These are phyloP conservation scores for Epinotia ramella DNA, from an alignment of 2,888 invertebrate species.

Conservation along the genomic window DNA sequence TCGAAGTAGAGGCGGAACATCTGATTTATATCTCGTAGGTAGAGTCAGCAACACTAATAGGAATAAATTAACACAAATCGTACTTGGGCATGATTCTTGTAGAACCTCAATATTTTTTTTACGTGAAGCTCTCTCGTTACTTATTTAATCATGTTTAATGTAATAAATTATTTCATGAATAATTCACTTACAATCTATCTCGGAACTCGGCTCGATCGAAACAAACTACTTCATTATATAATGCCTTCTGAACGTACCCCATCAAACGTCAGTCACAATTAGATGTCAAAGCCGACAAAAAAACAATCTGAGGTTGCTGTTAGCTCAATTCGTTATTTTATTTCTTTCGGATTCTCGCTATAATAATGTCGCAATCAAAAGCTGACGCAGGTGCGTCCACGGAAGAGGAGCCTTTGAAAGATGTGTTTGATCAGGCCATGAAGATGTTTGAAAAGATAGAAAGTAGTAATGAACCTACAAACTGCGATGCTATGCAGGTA, in stretches of 20 bases:
- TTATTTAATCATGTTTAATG: too few relatives aligned
- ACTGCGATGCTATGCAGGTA: slow-evolving; percentile 90
- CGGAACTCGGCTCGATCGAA: not conserved
- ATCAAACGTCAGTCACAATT: too few relatives aligned
- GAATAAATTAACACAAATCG: too few relatives aligned
- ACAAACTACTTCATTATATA: not conserved
- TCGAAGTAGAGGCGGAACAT: not conserved
- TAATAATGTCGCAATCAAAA: slow-evolving; percentile 55
- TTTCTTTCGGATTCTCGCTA: slow-evolving; percentile 4
- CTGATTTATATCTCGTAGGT: not conserved
- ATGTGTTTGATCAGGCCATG: slow-evolving; percentile 89
- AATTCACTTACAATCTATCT: not conserved
- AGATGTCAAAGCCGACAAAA: not conserved
- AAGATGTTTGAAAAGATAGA: slow-evolving; percentile 88
- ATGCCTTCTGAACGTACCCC: not conserved
- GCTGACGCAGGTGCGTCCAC: slow-evolving; percentile 61
- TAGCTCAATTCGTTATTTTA: slow-evolving; percentile 6
- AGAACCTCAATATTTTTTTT: too few relatives aligned
- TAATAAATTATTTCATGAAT: too few relatives aligned
- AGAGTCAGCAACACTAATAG: not conserved
- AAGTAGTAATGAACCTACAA: slow-evolving; percentile 88
- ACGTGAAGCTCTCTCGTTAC: too few relatives aligned
- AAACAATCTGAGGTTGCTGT: not conserved
- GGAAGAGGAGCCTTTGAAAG: slow-evolving; percentile 68
- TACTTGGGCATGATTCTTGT: too few relatives aligned